Evolutionary conservation across 2,797 vertebrate species (phyloP), one percentile per base, ranked within the genome.

Genomic region (Macrochelys suwanniensis): DNA sequence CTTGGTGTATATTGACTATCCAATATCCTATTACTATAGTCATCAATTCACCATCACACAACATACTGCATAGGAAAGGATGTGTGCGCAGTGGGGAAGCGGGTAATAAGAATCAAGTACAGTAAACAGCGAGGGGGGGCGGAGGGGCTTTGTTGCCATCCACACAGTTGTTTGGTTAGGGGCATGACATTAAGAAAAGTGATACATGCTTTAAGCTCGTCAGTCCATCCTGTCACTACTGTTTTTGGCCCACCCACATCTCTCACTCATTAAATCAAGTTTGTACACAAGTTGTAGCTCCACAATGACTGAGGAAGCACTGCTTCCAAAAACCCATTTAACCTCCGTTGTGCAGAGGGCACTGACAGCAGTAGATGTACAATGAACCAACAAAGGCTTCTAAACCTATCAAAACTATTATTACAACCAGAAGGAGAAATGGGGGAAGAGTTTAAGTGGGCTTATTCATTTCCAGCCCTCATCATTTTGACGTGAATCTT

Each of bases 31-130:
- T 6, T 78, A 81, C 23, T 53, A 53, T 54, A 71, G 10, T 37
- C 65, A 68, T 37, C 65, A n/a, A 68, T 11, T 54, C 49, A 76
- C 45, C 26, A 57, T 11, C 82, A 61, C 45, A 53, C 57, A 85
- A 37, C 23, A 9, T 71, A 94, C 90, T 87, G 61, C 85, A 68
- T 7, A 78, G 28, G 33, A 61, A 77, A 49, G 89, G 4, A 11
- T 16, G 2, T 3, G 28, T 33, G 59, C 13, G 13, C 3, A 6
- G 10, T 31, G 3, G 1, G 2, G 33, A 25, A 25, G 54, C 11
- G 23, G 17, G 25, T 81, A n/a, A 21, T 82, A 56, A 80, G 13
- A 84, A 90, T 80, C 37, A 31, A 89, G 80, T 28, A 71, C 26
- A 86, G 42, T 17, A 65, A 57, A 23, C 28, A 74, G 51, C 13